Evolutionary conservation across 1,140 invertebrate genomes (phyloP).

Genomic region (Papilio aristodemus): DNA sequence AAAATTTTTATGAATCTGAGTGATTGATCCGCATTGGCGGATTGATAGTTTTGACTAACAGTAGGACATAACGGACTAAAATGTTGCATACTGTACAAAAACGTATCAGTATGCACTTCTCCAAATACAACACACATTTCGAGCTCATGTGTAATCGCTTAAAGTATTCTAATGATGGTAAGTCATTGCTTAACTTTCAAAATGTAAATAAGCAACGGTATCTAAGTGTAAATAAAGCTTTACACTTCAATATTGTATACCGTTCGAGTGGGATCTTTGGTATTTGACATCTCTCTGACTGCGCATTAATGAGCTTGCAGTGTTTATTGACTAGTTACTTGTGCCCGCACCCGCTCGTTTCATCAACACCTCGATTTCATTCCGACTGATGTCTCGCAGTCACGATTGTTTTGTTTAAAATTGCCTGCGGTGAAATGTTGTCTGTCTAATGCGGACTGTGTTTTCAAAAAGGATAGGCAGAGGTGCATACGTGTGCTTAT

Average conservation of each 20-base stretch:
- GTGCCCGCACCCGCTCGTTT: conserved; percentile 13
- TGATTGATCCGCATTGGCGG: too few relatives aligned
- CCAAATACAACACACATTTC: neutral
- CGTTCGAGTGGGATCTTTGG: conserved; percentile 27
- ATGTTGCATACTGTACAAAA: neutral
- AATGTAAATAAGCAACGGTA: conserved; percentile 34
- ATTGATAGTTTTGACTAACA: neutral
- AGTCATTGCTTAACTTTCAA: conserved; percentile 3
- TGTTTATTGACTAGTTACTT: conserved; percentile 32
- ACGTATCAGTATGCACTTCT: neutral
- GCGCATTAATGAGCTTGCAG: conserved; percentile 30
- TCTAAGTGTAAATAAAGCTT: conserved; percentile 29
- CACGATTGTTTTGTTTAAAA: neutral
- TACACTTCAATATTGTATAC: conserved; percentile 27
- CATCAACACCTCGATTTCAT: conserved; percentile 20
- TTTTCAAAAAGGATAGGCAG: too few relatives aligned
- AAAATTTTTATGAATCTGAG: too few relatives aligned
- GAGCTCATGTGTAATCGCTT: neutral
- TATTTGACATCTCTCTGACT: conserved; percentile 33
- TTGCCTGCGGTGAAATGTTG: conserved; percentile 6
- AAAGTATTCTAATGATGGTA: neutral
- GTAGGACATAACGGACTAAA: neutral
- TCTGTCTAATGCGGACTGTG: neutral
- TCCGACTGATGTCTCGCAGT: neutral
- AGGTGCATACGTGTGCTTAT: too few relatives aligned